Evolutionary conservation across 2,113 vertebrate species (phyloP).

Genomic region (Nymphicus hollandicus): DNA sequence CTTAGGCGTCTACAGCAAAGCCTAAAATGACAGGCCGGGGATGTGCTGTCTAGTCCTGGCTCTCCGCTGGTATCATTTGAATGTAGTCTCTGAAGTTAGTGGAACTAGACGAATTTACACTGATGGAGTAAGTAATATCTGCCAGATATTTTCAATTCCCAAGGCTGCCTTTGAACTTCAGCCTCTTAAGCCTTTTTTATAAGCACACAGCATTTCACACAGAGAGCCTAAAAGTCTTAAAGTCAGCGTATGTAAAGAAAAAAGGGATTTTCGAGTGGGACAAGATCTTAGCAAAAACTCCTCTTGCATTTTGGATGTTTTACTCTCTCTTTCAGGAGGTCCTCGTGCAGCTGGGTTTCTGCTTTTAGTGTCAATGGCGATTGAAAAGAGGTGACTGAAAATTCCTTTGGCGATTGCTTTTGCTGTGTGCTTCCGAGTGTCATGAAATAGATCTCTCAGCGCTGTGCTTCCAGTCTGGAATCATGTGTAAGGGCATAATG

Average conservation of each 20-base stretch:
- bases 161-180: conserved; percentile 3
- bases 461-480: neutral
- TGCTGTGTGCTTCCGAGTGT: neutral
- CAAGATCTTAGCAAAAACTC: neutral
- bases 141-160: neutral
- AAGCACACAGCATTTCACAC: neutral
- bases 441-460: neutral
- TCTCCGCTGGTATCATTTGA: neutral
- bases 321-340: neutral
- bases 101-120: neutral
- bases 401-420: neutral
- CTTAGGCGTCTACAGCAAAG: neutral
- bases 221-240: neutral
- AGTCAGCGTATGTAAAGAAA: neutral
- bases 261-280: neutral
- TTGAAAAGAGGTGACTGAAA: neutral
- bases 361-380: neutral
- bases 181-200: neutral
- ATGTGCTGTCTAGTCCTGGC: neutral
- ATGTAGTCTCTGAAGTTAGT: neutral
- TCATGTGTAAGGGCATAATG: neutral
- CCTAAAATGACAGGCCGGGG: neutral
- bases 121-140: neutral
- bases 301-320: neutral
- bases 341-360: neutral